phyloP scores from a whole-genome alignment of 30 jellyfish, hydroid and myxozoan species.

The Sanderia malayensis region DNA sequence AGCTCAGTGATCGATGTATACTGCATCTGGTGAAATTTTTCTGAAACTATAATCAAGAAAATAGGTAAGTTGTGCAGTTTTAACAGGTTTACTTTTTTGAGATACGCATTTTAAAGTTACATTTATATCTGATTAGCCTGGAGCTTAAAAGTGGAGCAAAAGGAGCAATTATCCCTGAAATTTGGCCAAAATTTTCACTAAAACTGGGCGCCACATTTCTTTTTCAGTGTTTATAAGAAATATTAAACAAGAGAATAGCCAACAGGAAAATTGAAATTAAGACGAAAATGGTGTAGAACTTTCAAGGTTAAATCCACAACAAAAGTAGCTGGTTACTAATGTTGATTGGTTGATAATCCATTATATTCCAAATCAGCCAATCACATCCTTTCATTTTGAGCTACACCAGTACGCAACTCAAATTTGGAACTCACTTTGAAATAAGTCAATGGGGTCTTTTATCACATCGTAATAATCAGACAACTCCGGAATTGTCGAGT shows the following conservation, averaged over 20 bases:
- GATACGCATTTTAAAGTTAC: too few species aligned
- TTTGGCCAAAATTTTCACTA: too few species aligned
- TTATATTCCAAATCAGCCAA: conserved; percentile 1
- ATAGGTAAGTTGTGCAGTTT: conserved; percentile 18
- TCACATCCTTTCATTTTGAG: background rate
- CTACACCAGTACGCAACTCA: conserved; percentile 37
- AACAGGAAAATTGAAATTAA: too few species aligned
- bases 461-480: conserved; percentile 58
- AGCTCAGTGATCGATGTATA: conserved; percentile 73
- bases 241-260: too few species aligned
- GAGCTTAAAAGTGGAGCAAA: too few species aligned
- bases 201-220: too few species aligned
- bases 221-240: too few species aligned
- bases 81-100: background rate
- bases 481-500: conserved; percentile 42
- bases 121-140: too few species aligned
- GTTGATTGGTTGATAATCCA: conserved; percentile 15
- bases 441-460: conserved; percentile 66
- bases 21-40: conserved; percentile 52
- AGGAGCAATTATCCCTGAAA: too few species aligned
- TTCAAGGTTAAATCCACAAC: too few species aligned
- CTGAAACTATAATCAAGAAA: too few species aligned
- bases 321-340: background rate
- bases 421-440: conserved; percentile 56
- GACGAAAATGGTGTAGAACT: too few species aligned